Percentiles rank a stretch among this genome's conserved stretches.
These are phyloP conservation scores for Sacculina carcini DNA, from an alignment of 2,888 invertebrate genomes.

Conservation along the genomic window DNA sequence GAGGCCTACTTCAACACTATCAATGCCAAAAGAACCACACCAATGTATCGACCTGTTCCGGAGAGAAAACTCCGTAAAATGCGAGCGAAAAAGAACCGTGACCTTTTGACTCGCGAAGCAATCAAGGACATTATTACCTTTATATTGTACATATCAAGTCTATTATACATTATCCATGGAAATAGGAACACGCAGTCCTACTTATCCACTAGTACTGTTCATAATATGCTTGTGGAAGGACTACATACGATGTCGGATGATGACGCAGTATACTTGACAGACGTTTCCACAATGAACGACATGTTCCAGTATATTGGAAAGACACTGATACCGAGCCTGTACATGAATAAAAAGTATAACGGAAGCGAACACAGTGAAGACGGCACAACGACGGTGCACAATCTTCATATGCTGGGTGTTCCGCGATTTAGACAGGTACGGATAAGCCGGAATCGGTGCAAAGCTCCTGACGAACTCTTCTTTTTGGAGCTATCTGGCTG, in stretches of 20 bases:
- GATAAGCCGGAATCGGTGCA: conserved; percentile 7
- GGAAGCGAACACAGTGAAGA: not conserved
- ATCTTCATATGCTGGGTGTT: conserved; percentile 10
- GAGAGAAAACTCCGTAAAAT: conserved; percentile 17
- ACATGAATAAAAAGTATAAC: not conserved
- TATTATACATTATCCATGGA: conserved; percentile 22
- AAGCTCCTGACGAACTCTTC: conserved; percentile 3
- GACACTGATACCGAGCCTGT: not conserved
- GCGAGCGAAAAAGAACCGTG: conserved; percentile 19
- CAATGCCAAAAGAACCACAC: not conserved
- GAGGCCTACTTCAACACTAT: not conserved
- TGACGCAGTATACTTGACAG: not conserved
- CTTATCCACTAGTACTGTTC: conserved; percentile 17
- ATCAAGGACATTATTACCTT: conserved; percentile 22
- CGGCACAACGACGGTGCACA: not conserved
- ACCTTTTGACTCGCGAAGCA: conserved; percentile 23
- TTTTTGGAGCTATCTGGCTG: not conserved
- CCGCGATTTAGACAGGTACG: conserved; percentile 12
- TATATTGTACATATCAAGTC: conserved; percentile 22
- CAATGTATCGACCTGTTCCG: conserved; percentile 9
- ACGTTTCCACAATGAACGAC: not conserved
- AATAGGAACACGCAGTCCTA: conserved; percentile 21
- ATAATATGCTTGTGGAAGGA: not conserved
- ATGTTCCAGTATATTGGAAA: not conserved
- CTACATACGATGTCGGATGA: no score